phyloP scores from a whole-genome alignment of 2,797 vertebrate species.

The Rhinella marina region DNA sequence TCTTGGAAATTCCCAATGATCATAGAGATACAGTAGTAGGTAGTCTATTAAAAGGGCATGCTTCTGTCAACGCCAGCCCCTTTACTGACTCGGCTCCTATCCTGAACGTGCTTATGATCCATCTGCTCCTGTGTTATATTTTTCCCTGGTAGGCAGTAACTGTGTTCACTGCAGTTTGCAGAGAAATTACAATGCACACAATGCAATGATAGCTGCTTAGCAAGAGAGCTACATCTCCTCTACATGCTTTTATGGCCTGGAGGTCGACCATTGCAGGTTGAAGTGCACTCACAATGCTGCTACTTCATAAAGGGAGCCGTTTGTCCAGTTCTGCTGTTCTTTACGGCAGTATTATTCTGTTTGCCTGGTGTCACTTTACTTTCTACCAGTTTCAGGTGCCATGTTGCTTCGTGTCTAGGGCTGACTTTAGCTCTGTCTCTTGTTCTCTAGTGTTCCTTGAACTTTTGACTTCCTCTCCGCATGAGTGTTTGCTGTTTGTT shows the following conservation, averaged over 20 bases:
- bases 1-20: slow-evolving; percentile 27
- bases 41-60: slow-evolving; percentile 24
- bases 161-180: slow-evolving; percentile 31
- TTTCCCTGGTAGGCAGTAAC: slow-evolving; percentile 38
- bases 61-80: not conserved
- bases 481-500: slow-evolving; percentile 55
- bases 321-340: slow-evolving; percentile 11
- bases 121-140: slow-evolving; percentile 46
- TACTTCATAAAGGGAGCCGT: slow-evolving; percentile 29
- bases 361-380: slow-evolving; percentile 27
- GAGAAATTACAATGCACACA: slow-evolving; percentile 22
- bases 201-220: not conserved
- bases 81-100: not conserved
- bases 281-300: slow-evolving; percentile 21
- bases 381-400: not conserved
- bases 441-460: slow-evolving; percentile 51
- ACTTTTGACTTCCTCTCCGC: slow-evolving; percentile 60
- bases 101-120: slow-evolving; percentile 25
- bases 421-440: slow-evolving; percentile 42
- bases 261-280: slow-evolving; percentile 1
- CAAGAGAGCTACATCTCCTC: slow-evolving; percentile 19
- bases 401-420: slow-evolving; percentile 17
- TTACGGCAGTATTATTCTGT: slow-evolving; percentile 2
- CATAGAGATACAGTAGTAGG: slow-evolving; percentile 27
- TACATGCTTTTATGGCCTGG: not conserved